phyloP scores from a whole-genome alignment of 2,113 vertebrate genomes.

The Pseudorectes ferrugineus region DNA sequence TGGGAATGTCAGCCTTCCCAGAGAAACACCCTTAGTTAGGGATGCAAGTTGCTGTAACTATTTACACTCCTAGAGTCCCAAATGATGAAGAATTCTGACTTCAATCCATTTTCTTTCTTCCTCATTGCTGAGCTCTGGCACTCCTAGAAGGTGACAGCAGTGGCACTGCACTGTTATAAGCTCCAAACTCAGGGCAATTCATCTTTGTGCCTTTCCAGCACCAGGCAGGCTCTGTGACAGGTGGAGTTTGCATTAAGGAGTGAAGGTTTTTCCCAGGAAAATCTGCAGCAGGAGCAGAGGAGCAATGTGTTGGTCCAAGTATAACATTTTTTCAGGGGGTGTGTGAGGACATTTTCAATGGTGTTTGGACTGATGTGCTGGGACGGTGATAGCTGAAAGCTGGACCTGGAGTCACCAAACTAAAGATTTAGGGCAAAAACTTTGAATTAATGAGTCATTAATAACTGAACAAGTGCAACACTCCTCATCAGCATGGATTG shows the following conservation, averaged over 20 bases:
- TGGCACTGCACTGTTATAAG: accelerated
- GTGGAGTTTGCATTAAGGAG: background rate
- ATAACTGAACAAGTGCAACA: background rate
- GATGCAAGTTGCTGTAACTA: background rate
- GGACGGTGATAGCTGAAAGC: background rate
- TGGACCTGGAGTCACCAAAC: background rate
- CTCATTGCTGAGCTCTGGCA: background rate
- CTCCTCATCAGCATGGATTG: background rate
- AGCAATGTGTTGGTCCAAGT: background rate
- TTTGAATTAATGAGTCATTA: accelerated
- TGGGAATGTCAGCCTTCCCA: background rate
- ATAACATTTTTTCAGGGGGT: accelerated
- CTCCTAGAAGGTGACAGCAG: accelerated
- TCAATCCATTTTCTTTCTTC: background rate
- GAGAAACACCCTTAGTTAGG: background rate
- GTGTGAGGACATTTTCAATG: background rate
- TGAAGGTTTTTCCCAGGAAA: background rate
- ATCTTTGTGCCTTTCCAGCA: accelerated
- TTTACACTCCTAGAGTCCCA: background rate
- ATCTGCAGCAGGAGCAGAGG: background rate
- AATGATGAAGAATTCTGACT: background rate
- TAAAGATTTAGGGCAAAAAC: background rate
- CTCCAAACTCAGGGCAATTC: background rate
- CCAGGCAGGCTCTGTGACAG: background rate
- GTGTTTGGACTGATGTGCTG: background rate